Evolutionary conservation across 2,113 vertebrate genomes (phyloP), one percentile per base, ranked within the genome.

Genomic region (Rhea pennata): DNA sequence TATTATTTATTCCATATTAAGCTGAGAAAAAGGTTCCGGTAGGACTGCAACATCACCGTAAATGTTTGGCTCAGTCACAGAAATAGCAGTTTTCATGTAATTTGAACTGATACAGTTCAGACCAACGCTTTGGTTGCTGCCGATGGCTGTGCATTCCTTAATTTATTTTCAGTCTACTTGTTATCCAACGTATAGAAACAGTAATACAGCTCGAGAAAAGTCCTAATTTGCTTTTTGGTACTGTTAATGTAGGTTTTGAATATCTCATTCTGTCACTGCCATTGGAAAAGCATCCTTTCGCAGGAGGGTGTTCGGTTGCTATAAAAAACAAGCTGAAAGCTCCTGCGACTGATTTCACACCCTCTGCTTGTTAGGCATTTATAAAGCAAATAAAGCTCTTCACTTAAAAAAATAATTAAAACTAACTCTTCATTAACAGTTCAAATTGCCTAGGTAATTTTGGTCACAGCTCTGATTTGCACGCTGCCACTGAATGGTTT

Each of bases 361-460:
- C 53, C 81, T 95, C 81, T 79, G 75, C 87, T 92, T 77, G 81
- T 90, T 86, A 95, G 96, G 71, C 64, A 61, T 91, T 92, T 72
- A 84, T 42, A 61, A 91, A 91, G 69, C 64, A 96, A 92, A 94
- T 84, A 89, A 92, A 90, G 42, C 65, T 62, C 54, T 66, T 72
- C 24, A 46, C 69, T 91, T 83, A 76, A 67, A 88, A 88, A 95
- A 91, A 89, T 82, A 94, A 88, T 88, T 91, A 86, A 87, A 93
- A 36, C 64, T 94, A 91, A 54, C 93, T 90, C 76, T 93, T 91
- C 42, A 64, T 95, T 90, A 93, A 90, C 85, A 93, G 87, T 51
- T 88, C 72, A 85, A n/a, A 90, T 92, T 95, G 76, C 92, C 54
- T 23, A 9, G 90, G 93, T 95, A 95, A 73, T 94, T 94, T 87